phyloP scores from a whole-genome alignment of 2,113 vertebrate genomes.

The Pangasianodon hypophthalmus region DNA sequence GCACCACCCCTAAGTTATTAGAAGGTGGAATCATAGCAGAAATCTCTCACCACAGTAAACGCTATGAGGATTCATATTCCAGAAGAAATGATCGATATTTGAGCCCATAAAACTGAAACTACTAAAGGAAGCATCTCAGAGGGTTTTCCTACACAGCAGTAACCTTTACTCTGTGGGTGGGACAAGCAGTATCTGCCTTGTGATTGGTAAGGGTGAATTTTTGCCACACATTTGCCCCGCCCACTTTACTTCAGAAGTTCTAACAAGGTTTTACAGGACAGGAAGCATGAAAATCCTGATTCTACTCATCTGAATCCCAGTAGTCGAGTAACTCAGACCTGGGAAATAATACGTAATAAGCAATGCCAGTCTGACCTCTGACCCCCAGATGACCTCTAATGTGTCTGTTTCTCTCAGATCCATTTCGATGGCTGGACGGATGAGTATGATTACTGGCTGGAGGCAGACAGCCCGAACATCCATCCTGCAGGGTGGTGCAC shows the following conservation, averaged over 20 bases:
- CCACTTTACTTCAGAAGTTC: background rate
- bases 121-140: no score
- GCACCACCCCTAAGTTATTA: background rate
- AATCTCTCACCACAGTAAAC: no score
- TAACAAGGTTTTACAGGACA: background rate
- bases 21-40: background rate
- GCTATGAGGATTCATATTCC: no score
- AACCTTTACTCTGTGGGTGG: no score
- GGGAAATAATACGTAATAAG: no score
- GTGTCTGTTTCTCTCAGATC: conserved; percentile 63
- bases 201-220: background rate
- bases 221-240: background rate
- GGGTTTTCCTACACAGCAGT: no score
- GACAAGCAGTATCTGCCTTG: background rate
- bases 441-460: conserved; percentile 83
- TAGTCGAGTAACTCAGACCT: no score
- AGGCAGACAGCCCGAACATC: conserved; percentile 82
- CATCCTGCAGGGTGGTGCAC: conserved; percentile 85
- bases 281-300: background rate
- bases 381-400: background rate
- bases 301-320: background rate
- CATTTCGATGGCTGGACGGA: conserved; percentile 85
- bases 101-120: no score
- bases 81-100: no score
- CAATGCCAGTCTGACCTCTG: background rate